Evolutionary conservation across 2,113 vertebrate species (phyloP).

Genomic region (Cervus canadensis): DNA sequence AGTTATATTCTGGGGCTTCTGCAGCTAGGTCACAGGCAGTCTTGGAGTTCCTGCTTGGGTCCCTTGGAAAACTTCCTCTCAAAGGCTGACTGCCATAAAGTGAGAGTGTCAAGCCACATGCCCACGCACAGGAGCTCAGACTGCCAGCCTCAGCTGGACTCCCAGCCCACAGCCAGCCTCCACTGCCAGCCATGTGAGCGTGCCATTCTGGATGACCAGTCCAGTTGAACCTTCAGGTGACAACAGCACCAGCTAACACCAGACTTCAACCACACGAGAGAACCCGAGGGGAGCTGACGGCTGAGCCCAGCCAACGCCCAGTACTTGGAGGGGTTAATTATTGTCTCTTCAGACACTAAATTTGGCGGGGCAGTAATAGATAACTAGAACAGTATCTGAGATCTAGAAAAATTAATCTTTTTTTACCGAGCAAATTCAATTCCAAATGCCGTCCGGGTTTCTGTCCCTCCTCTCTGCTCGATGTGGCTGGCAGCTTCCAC

Average conservation of each 20-base stretch:
- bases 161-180: neutral
- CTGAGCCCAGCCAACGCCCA: neutral
- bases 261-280: neutral
- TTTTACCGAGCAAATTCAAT: slow-evolving; percentile 93
- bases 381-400: neutral
- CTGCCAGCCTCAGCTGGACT: neutral
- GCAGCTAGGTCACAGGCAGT: neutral
- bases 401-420: neutral
- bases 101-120: neutral
- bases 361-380: neutral
- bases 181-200: fast-evolving
- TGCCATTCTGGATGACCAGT: neutral
- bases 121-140: neutral
- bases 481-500: slow-evolving; percentile 91
- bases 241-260: neutral
- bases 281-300: neutral
- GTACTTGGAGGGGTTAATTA: neutral
- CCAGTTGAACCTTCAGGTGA: neutral
- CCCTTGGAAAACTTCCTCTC: neutral
- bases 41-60: neutral
- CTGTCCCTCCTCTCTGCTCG: slow-evolving; percentile 93
- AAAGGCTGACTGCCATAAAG: neutral
- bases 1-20: neutral
- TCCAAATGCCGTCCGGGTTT: slow-evolving; percentile 93
- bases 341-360: neutral